phyloP scores from a whole-genome alignment of 2,113 vertebrate species.

The Mystacornis crossleyi region DNA sequence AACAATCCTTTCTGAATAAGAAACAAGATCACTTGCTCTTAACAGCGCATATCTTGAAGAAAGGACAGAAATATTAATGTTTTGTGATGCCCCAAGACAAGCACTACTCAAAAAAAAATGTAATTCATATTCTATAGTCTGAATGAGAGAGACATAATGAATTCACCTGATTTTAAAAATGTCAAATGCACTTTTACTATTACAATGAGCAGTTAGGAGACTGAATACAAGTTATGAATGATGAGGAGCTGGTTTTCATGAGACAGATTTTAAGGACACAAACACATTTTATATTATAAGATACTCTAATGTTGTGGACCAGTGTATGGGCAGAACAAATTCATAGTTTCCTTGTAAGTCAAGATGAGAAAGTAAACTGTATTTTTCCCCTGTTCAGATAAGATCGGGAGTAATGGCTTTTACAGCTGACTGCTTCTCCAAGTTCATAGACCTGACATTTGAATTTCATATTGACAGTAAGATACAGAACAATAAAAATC shows the following conservation, averaged over 20 bases:
- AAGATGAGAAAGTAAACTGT: neutral
- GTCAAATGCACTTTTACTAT: neutral
- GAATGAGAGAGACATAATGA: neutral
- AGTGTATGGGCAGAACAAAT: neutral
- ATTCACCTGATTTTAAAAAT: neutral
- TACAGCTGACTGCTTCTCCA: neutral
- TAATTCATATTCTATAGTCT: neutral
- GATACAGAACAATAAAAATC: neutral
- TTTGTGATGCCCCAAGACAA: neutral
- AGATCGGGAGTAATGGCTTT: neutral
- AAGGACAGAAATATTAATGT: neutral
- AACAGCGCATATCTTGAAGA: neutral
- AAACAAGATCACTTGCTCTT: neutral
- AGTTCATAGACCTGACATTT: neutral
- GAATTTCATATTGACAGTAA: neutral
- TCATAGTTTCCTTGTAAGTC: neutral
- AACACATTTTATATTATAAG: neutral
- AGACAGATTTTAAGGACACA: neutral
- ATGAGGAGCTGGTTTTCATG: neutral
- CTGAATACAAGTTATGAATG: neutral
- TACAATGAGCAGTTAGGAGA: neutral
- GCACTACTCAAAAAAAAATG: neutral
- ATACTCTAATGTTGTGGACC: neutral
- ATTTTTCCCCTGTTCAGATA: neutral
- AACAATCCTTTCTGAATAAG: neutral